These are phyloP conservation scores for Sycophila sp. DNA, from an alignment of 1,140 invertebrate genomes.

Conservation along the genomic window DNA sequence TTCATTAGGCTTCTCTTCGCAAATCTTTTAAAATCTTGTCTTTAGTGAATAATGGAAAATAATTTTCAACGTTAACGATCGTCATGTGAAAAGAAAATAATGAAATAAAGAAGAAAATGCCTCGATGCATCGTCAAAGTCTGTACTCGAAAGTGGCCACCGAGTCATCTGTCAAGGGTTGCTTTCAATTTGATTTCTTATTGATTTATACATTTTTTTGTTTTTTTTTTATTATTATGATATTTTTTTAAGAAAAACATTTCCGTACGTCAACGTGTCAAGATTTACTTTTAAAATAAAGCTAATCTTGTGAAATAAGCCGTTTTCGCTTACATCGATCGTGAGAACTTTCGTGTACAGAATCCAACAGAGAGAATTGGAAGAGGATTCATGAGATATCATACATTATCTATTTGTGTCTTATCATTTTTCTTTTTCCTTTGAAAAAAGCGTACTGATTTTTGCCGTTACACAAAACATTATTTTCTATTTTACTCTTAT, in stretches of 20 bases:
- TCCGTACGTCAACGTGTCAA: slow-evolving; percentile 1
- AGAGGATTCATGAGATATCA: slow-evolving; percentile 50
- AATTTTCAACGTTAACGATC: slow-evolving; percentile 29
- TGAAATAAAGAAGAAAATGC: slow-evolving; percentile 43
- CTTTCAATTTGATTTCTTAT: too few relatives aligned
- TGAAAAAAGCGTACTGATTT: slow-evolving; percentile 55
- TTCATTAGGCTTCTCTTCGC: slow-evolving; percentile 13
- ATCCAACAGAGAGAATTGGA: slow-evolving; percentile 54
- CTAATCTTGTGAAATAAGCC: background rate
- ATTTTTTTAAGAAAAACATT: slow-evolving; percentile 4
- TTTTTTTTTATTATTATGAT: background rate
- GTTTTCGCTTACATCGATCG: background rate
- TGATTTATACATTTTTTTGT: background rate
- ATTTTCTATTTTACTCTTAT: slow-evolving; percentile 21
- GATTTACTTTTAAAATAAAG: slow-evolving; percentile 5
- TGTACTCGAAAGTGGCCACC: slow-evolving; percentile 23
- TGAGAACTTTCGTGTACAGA: slow-evolving; percentile 49
- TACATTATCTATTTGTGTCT: slow-evolving; percentile 40
- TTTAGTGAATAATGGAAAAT: slow-evolving; percentile 19
- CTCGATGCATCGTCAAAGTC: slow-evolving; percentile 47
- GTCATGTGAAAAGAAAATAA: slow-evolving; percentile 33
- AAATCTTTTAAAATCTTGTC: slow-evolving; percentile 23
- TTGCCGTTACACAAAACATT: slow-evolving; percentile 53
- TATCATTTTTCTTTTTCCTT: slow-evolving; percentile 42
- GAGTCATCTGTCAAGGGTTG: background rate